These are phyloP conservation scores for Tetraneura akinire DNA, from an alignment of 1,140 invertebrate genomes.

Conservation along the genomic window DNA sequence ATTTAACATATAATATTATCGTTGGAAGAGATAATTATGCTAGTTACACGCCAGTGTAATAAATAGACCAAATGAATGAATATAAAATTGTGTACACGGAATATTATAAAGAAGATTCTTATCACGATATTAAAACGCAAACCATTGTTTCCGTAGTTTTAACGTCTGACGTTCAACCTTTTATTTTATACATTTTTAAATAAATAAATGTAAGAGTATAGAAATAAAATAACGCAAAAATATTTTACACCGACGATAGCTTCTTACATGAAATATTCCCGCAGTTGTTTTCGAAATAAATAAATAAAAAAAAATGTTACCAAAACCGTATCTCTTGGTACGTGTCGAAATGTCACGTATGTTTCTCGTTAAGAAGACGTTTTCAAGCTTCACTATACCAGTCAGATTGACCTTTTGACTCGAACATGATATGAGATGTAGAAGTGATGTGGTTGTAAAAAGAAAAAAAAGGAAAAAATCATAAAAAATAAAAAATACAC, in stretches of 20 bases:
- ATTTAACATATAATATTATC: too few relatives aligned
- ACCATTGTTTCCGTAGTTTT: background rate
- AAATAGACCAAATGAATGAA: slow-evolving; percentile 18
- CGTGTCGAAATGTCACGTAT: slow-evolving; percentile 41
- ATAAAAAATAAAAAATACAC: too few relatives aligned
- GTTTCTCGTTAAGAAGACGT: slow-evolving; percentile 40
- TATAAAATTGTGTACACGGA: background rate
- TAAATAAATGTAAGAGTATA: slow-evolving; percentile 8
- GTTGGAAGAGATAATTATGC: background rate
- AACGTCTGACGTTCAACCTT: background rate
- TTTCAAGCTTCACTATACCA: background rate
- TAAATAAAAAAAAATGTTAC: background rate
- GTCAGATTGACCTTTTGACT: slow-evolving; percentile 34
- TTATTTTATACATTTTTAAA: slow-evolving; percentile 11
- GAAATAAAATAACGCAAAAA: slow-evolving; percentile 24
- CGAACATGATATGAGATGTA: background rate
- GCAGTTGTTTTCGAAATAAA: background rate
- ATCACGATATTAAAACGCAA: slow-evolving; percentile 23
- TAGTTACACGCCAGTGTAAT: background rate
- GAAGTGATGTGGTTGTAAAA: background rate
- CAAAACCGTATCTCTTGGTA: slow-evolving; percentile 25
- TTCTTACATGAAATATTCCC: background rate
- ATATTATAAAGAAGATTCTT: slow-evolving; percentile 4
- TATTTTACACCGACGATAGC: slow-evolving; percentile 9
- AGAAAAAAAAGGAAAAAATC: background rate